These are phyloP conservation scores for Standfussiana lucernea DNA, from an alignment of 2,888 invertebrate species.

Conservation along the genomic window DNA sequence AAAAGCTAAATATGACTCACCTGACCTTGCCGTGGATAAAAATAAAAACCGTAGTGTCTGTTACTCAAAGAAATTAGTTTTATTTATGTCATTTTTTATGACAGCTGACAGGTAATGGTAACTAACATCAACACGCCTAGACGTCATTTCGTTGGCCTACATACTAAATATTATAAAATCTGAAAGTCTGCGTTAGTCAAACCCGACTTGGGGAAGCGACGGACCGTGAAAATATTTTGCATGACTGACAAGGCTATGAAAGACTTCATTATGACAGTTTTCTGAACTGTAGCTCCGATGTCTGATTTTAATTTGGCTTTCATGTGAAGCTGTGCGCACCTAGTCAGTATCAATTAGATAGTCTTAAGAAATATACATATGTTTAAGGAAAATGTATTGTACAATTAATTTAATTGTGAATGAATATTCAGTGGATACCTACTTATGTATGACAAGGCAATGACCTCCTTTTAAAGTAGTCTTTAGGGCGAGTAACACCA, in stretches of 20 bases:
- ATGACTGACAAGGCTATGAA: slow-evolving; percentile 36
- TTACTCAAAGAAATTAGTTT: slow-evolving; percentile 61
- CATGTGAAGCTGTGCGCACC: not conserved
- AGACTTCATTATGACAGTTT: slow-evolving; percentile 29
- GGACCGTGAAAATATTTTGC: slow-evolving; percentile 54
- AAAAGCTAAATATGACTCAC: slow-evolving; percentile 61
- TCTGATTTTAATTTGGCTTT: slow-evolving; percentile 19
- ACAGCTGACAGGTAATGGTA: slow-evolving; percentile 61
- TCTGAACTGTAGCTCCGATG: slow-evolving; percentile 20
- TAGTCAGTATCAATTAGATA: not conserved
- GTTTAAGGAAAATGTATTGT: slow-evolving; percentile 14
- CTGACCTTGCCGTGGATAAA: slow-evolving; percentile 60
- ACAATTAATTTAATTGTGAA: slow-evolving; percentile 24
- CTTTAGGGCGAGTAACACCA: too few relatives aligned
- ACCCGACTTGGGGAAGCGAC: slow-evolving; percentile 45
- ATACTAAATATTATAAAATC: slow-evolving; percentile 57
- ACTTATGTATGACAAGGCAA: not conserved
- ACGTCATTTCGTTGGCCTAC: slow-evolving; percentile 59
- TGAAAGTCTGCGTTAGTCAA: slow-evolving; percentile 57
- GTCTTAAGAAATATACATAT: not conserved
- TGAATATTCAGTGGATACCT: not conserved
- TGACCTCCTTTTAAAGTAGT: too few relatives aligned
- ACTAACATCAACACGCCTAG: slow-evolving; percentile 58
- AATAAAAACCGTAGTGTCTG: slow-evolving; percentile 58
- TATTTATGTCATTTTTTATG: slow-evolving; percentile 66